Conservation (phyloP, 2,113 vertebrate species). For the Hoplias malabaricus region DNA sequence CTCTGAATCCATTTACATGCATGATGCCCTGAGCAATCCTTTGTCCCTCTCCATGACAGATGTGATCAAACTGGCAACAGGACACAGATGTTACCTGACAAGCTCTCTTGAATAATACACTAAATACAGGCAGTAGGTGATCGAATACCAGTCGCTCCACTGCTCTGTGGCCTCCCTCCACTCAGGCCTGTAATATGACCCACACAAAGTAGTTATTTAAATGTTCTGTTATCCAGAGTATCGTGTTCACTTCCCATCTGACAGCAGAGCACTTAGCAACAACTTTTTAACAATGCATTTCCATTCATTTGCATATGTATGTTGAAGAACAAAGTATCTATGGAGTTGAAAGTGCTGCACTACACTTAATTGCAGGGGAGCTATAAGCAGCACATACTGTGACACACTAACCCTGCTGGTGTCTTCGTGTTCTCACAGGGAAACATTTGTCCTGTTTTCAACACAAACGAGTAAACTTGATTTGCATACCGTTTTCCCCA, state of each 20-base stretch:
- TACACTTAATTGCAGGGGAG: not conserved
- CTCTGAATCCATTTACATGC: not conserved
- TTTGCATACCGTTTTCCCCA: slow-evolving; percentile 11
- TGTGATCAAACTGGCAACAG: slow-evolving; percentile 8
- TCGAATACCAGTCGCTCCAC: slow-evolving; percentile 30
- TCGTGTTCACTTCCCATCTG: not conserved
- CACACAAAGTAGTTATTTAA: not conserved
- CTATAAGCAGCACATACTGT: not conserved
- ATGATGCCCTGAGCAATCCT: slow-evolving; percentile 2
- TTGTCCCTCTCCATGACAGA: slow-evolving; percentile 27
- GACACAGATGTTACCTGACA: slow-evolving; percentile 24
- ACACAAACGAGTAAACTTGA: slow-evolving; percentile 3
- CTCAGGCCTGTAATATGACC: not conserved
- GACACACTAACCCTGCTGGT: not conserved
- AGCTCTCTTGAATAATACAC: slow-evolving; percentile 35
- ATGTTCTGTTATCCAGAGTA: not conserved
- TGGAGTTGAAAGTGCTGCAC: not conserved
- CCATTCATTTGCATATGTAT: not conserved
- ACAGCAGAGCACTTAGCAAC: not conserved
- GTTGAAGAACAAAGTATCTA: not conserved
- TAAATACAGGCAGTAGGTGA: slow-evolving; percentile 36
- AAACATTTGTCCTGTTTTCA: slow-evolving; percentile 9
- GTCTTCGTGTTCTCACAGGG: not conserved
- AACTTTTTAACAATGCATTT: not conserved
- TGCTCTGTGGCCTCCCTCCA: not conserved